A percentile compares a stretch with the other conserved stretches of the same genome.
phyloP scores from a whole-genome alignment of 30 jellyfish, hydroid and myxozoan genomes.

The Hydractinia echinata region DNA sequence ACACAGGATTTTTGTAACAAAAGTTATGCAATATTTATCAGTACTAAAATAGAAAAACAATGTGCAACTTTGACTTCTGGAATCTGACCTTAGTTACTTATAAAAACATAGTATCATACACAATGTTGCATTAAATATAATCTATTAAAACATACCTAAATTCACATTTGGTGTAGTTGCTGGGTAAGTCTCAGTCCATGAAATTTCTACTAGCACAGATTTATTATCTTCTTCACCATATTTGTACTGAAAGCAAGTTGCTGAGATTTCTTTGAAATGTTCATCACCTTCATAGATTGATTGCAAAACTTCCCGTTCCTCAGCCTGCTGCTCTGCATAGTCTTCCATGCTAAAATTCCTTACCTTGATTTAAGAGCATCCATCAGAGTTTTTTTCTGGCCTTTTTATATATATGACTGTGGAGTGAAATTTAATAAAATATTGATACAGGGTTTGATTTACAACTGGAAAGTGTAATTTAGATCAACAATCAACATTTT shows the following conservation, averaged over 20 bases:
- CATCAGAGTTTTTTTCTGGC: no score
- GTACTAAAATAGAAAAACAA: no score
- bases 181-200: constrained; percentile 90
- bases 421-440: no score
- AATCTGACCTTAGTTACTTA: neutral
- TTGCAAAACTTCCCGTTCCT: constrained; percentile 76
- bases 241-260: constrained; percentile 80
- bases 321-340: constrained; percentile 61
- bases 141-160: constrained; percentile 21
- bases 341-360: constrained; percentile 10
- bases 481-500: no score
- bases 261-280: constrained; percentile 46
- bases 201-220: constrained; percentile 67
- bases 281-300: constrained; percentile 91
- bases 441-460: no score
- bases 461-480: no score
- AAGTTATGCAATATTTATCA: no score
- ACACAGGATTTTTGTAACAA: no score
- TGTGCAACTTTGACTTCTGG: neutral
- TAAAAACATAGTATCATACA: neutral
- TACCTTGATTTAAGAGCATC: neutral
- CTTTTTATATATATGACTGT: no score
- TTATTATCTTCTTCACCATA: constrained; percentile 64
- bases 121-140: neutral
- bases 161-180: constrained; percentile 53